Percentiles rank a stretch among this genome's conserved stretches.
Conservation (phyloP, 2,888 invertebrate genomes). For the Callosobruchus maculatus region DNA sequence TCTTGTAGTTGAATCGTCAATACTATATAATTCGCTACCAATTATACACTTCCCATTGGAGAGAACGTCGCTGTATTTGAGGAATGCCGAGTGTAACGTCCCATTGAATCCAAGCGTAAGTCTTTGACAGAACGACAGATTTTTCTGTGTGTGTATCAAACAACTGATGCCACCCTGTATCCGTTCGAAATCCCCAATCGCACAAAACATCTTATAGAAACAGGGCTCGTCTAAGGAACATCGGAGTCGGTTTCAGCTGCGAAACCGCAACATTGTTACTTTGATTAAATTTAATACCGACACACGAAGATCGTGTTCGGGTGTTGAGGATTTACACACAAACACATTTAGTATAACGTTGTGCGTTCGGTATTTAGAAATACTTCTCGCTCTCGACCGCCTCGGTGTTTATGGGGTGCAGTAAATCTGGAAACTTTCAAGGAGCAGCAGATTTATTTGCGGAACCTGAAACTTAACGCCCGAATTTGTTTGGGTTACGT, state of each 20-base stretch:
- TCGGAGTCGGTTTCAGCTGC: slow-evolving; percentile 26
- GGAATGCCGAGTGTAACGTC: too few relatives aligned
- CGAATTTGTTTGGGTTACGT: slow-evolving; percentile 15
- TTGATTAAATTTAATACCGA: slow-evolving; percentile 46
- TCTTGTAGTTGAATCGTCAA: too few relatives aligned
- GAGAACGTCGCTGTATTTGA: too few relatives aligned
- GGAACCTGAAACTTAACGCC: slow-evolving; percentile 21
- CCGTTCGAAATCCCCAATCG: background rate
- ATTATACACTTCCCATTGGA: too few relatives aligned
- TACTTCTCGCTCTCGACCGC: slow-evolving; percentile 21
- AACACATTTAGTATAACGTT: background rate
- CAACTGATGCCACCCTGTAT: background rate
- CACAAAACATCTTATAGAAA: background rate
- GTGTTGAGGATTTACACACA: slow-evolving; percentile 27
- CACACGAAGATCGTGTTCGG: slow-evolving; percentile 30
- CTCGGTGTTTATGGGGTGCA: slow-evolving; percentile 17
- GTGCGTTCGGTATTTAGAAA: slow-evolving; percentile 33
- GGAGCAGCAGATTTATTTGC: slow-evolving; percentile 24
- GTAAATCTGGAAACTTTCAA: slow-evolving; percentile 24
- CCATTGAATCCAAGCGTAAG: too few relatives aligned
- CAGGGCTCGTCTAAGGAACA: slow-evolving; percentile 8
- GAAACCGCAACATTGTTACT: slow-evolving; percentile 43
- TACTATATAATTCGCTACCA: too few relatives aligned
- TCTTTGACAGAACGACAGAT: too few relatives aligned
- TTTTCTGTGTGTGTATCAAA: too few relatives aligned